Conservation (phyloP, 2,113 vertebrate species). For the Oncorhynchus mykiss region DNA sequence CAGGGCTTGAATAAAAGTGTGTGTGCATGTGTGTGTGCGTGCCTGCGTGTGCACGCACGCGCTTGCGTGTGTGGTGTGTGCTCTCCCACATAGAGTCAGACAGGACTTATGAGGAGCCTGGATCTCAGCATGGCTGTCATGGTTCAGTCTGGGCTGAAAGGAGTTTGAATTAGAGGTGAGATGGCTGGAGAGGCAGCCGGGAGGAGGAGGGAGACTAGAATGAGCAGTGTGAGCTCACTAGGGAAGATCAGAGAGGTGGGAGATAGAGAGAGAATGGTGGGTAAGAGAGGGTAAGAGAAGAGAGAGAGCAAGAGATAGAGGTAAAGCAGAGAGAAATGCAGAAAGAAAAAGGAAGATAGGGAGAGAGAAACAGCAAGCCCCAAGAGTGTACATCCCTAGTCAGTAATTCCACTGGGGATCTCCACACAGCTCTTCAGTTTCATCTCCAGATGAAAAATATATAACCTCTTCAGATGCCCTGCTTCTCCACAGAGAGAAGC, state of each 20-base stretch:
- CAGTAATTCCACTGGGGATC: constrained; percentile 60
- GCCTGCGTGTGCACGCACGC: background rate
- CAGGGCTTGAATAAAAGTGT: constrained; percentile 60
- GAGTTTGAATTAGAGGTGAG: no score
- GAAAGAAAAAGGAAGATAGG: constrained; percentile 37
- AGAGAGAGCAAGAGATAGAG: constrained; percentile 42
- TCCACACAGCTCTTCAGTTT: constrained; percentile 59
- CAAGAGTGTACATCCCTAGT: constrained; percentile 64
- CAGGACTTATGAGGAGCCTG: no score
- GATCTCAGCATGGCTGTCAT: no score
- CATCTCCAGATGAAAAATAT: constrained; percentile 73
- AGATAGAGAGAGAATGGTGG: constrained; percentile 58
- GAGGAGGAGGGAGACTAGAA: constrained; percentile 33
- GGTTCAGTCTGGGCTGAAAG: no score
- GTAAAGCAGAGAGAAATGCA: background rate
- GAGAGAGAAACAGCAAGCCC: constrained; percentile 54
- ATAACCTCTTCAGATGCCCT: constrained; percentile 68
- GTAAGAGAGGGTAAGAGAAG: background rate
- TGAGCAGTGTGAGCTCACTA: constrained; percentile 46
- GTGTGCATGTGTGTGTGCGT: background rate
- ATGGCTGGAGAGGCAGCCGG: no score
- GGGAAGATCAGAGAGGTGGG: constrained; percentile 67
- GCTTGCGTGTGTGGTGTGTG: no score
- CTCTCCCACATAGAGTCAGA: no score
- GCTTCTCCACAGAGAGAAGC: constrained; percentile 53